Conservation (phyloP, 2,797 vertebrate genomes). For the Hydrolagus colliei region DNA sequence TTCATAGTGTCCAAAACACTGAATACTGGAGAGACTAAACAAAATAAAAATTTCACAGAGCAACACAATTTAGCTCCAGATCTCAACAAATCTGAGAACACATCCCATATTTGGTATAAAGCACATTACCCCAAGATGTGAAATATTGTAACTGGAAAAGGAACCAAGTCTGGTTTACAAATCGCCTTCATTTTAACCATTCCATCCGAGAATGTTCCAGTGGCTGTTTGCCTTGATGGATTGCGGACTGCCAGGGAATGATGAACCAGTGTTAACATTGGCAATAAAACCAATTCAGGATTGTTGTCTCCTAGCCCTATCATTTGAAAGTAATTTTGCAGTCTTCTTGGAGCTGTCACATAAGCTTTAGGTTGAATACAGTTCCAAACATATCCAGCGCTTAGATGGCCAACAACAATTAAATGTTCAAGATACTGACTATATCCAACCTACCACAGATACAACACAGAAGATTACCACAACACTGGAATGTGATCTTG, state of each 20-base stretch:
- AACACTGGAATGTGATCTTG: neutral
- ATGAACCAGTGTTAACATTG: neutral
- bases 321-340: neutral
- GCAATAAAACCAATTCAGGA: neutral
- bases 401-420: neutral
- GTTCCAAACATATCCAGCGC: neutral
- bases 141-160: neutral
- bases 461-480: neutral
- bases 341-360: neutral
- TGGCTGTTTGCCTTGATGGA: neutral
- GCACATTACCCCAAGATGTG: neutral
- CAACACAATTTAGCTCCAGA: neutral
- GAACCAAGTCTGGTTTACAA: neutral
- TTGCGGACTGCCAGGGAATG: neutral
- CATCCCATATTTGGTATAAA: slow-evolving; percentile 6
- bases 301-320: neutral
- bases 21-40: neutral
- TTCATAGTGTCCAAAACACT: neutral
- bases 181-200: neutral
- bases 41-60: neutral
- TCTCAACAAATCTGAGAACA: neutral
- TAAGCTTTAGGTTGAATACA: neutral
- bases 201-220: neutral
- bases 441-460: neutral
- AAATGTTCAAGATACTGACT: neutral